Base-by-base conservation (phyloP, 2,888 invertebrate species). In the Erebia epiphron region DNA sequence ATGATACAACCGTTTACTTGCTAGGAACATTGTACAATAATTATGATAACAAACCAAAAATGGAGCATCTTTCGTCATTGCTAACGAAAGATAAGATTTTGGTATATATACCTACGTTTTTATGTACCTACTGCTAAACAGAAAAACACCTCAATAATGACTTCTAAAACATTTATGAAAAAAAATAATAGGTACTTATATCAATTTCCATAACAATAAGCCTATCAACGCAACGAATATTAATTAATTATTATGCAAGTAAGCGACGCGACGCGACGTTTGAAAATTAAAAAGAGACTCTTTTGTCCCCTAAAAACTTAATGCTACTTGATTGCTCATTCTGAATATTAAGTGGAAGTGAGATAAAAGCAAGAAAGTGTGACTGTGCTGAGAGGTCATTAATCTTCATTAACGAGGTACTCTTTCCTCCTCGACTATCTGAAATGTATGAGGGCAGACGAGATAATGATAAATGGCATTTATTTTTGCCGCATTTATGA, bases 371-470 rank as follows among this genome's bases (percentile, higher is more conserved):
- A 56, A 56, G 66, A 66, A 66, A 66, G 56, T 56, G 66, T 21
- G 66, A 66, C 66, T 66, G 46, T 57, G 66, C 56, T 56, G 66
- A 66, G 66, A 43, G 66, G 43, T 66, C 66, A 66, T 66, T 66
- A 66, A 66, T 66, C 66, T 66, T 66, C 66, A 66, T 66, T 66
- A 66, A 66, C 66, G 66, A 66, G 21, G 66, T 57, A 43, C 66
- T 66, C 66, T 43, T 43, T 56, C 41, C 56, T 18, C 56, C 35
- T 35, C 8, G 43, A 56, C 66, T 66, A 66, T 66, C 66, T 66
- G 56, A 65, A 65, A 66, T 66, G 56, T 46, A 57, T 66, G 66
- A 56, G 56, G 56, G n/a, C 56, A 21, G 57, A 66, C 54, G 54
- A 66, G 66, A 41, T 62, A 56, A 56, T 66, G 66, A 66, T 66